A percentile compares a stretch with the other conserved stretches of the same genome.
Conservation (phyloP, 2,888 invertebrate species). For the Chrysopilus asiliformis region DNA sequence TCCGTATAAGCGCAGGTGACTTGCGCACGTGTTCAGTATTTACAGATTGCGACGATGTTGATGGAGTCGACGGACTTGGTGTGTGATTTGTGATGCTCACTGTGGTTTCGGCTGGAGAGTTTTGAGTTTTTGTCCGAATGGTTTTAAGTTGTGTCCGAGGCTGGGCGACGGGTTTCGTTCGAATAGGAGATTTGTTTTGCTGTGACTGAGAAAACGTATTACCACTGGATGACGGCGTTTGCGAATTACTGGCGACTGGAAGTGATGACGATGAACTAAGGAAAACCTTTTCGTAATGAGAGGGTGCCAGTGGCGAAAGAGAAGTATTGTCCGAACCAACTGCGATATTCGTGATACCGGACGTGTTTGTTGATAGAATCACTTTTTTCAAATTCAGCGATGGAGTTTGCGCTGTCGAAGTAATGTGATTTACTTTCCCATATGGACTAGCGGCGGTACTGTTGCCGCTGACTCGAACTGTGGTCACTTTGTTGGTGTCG, state of each 20-base stretch:
- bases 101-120: too few species aligned
- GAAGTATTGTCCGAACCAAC: slow-evolving; percentile 24
- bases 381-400: slow-evolving; percentile 26
- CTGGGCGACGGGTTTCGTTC: background rate
- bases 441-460: slow-evolving; percentile 12
- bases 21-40: background rate
- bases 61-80: background rate
- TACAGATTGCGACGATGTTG: slow-evolving; percentile 1
- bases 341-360: slow-evolving; percentile 31
- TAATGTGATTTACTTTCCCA: too few species aligned
- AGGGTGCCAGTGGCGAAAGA: background rate
- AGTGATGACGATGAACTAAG: slow-evolving; percentile 24
- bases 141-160: background rate
- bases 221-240: too few species aligned
- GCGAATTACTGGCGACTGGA: too few species aligned
- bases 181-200: background rate
- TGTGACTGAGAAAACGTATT: too few species aligned
- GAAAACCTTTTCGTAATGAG: slow-evolving; percentile 33
- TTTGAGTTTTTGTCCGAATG: too few species aligned
- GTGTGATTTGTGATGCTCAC: background rate
- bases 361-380: slow-evolving; percentile 30
- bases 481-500: slow-evolving; percentile 24
- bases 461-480: slow-evolving; percentile 25
- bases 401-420: slow-evolving; percentile 5
- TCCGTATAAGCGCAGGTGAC: slow-evolving; percentile 3